Percentiles rank a stretch among this genome's conserved stretches.
These are phyloP conservation scores for Petrocephalus microphthalmus DNA, from an alignment of 2,113 vertebrate genomes.

Conservation along the genomic window DNA sequence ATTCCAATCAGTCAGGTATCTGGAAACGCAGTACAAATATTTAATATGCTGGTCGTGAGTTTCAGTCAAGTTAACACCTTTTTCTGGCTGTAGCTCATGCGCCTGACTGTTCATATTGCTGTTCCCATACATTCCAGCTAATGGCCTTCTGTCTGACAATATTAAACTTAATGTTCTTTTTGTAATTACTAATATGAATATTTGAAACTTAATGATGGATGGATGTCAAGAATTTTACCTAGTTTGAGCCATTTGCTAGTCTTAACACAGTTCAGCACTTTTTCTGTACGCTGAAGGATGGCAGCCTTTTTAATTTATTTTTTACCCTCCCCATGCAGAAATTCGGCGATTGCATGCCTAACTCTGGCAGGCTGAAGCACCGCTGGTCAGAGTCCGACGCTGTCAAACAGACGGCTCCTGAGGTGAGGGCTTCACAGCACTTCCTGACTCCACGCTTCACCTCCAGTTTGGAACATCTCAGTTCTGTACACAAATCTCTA, in stretches of 20 bases:
- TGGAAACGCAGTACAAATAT: neutral
- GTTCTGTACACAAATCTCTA: neutral
- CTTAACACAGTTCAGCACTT: neutral
- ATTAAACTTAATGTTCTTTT: neutral
- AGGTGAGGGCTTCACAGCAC: conserved; percentile 53
- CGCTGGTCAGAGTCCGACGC: conserved; percentile 70
- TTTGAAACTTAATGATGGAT: neutral
- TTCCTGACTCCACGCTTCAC: neutral
- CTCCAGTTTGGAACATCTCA: too few species aligned
- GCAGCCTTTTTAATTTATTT: conserved; percentile 43
- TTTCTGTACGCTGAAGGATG: conserved; percentile 35
- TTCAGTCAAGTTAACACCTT: neutral
- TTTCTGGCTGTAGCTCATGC: neutral
- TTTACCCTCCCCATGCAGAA: conserved; percentile 55
- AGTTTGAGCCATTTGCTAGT: neutral
- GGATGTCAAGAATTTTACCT: neutral
- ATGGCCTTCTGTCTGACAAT: neutral
- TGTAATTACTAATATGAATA: neutral
- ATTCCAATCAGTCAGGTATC: neutral
- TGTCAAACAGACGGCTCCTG: conserved; percentile 61
- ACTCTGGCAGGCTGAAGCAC: conserved; percentile 66
- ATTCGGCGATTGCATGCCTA: conserved; percentile 68
- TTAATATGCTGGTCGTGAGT: neutral
- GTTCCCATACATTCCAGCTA: neutral
- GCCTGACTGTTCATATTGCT: neutral